phyloP scores from a whole-genome alignment of 2,113 vertebrate genomes.

The Microtus ochrogaster region DNA sequence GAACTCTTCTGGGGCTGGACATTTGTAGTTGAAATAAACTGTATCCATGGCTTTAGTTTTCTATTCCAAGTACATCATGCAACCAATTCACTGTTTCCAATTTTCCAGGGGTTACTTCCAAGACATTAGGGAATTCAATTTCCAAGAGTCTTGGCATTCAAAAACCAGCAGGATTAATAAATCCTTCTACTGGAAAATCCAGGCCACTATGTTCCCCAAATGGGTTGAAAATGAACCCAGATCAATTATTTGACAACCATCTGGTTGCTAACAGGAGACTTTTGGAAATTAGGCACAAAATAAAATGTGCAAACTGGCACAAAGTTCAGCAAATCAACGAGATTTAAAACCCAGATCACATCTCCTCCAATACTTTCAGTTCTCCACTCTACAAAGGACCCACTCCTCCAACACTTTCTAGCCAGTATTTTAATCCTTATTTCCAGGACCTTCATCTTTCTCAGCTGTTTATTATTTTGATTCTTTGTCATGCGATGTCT shows the following conservation, averaged over 20 bases:
- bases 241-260: slow-evolving; percentile 78
- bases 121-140: slow-evolving; percentile 70
- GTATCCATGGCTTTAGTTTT: slow-evolving; percentile 52
- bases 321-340: slow-evolving; percentile 72
- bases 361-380: slow-evolving; percentile 36
- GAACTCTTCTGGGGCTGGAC: slow-evolving; percentile 46
- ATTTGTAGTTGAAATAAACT: slow-evolving; percentile 64
- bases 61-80: slow-evolving; percentile 70
- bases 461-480: slow-evolving; percentile 48
- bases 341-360: slow-evolving; percentile 54
- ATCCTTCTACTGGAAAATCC: slow-evolving; percentile 79
- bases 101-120: slow-evolving; percentile 79
- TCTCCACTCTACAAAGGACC: not conserved
- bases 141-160: slow-evolving; percentile 67
- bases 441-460: slow-evolving; percentile 57
- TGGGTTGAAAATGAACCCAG: slow-evolving; percentile 74
- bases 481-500: slow-evolving; percentile 41
- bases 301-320: slow-evolving; percentile 68
- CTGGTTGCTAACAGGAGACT: slow-evolving; percentile 78
- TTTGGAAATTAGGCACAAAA: slow-evolving; percentile 69
- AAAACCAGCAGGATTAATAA: slow-evolving; percentile 75
- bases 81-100: slow-evolving; percentile 73
- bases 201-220: slow-evolving; percentile 70
- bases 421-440: slow-evolving; percentile 55
- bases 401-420: slow-evolving; percentile 45